Evolutionary conservation across 1,140 invertebrate genomes (phyloP).

Genomic region (Lucilia sericata): DNA sequence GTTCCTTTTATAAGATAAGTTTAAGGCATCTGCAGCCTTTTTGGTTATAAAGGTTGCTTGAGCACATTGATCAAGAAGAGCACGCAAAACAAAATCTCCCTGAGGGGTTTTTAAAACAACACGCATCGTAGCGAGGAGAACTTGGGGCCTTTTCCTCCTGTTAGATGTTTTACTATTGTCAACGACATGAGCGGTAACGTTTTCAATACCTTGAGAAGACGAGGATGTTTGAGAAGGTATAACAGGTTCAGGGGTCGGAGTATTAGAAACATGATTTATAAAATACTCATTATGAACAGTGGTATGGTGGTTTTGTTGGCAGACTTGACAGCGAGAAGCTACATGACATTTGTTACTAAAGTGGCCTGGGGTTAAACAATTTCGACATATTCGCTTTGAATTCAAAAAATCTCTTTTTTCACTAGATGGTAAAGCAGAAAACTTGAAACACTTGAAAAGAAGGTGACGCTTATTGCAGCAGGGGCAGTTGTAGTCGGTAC

Average conservation of each 20-base stretch:
- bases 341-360: too few relatives aligned
- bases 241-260: background rate
- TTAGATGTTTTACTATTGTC: background rate
- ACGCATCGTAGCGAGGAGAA: too few relatives aligned
- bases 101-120: too few relatives aligned
- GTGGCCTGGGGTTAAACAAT: too few relatives aligned
- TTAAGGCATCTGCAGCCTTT: background rate
- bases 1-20: background rate
- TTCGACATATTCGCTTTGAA: too few relatives aligned
- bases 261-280: background rate
- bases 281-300: background rate
- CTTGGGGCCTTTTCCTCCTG: background rate
- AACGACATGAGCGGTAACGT: background rate
- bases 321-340: background rate
- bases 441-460: too few relatives aligned
- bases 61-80: too few relatives aligned
- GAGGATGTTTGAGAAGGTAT: background rate
- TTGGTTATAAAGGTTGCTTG: too few relatives aligned
- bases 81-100: too few relatives aligned
- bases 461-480: background rate
- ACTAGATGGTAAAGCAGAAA: too few relatives aligned
- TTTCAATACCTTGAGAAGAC: background rate
- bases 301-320: background rate
- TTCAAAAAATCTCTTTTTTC: too few relatives aligned
- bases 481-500: too few relatives aligned